Conservation (phyloP, 2,888 invertebrate species). For the Cheilosia scutellata region DNA sequence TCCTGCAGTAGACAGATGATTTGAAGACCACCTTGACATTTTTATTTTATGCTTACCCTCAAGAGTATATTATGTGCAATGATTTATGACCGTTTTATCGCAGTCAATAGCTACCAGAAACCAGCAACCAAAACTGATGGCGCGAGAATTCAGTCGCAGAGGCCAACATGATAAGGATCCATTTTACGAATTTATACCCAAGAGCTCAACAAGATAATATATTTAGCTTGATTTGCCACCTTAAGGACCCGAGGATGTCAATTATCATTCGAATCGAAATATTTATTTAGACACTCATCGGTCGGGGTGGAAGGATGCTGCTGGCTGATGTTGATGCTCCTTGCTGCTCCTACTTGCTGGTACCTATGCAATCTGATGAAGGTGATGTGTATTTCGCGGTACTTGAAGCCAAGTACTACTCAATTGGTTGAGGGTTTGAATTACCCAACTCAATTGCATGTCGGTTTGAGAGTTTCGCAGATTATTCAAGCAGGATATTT, state of each 20-base stretch:
- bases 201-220: slow-evolving; percentile 13
- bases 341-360: not conserved
- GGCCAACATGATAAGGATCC: slow-evolving; percentile 20
- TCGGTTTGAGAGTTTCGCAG: not conserved
- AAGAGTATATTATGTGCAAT: slow-evolving; percentile 10
- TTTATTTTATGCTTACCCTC: slow-evolving; percentile 8
- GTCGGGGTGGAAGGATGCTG: not conserved
- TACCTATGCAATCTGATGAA: slow-evolving; percentile 17
- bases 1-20: not conserved
- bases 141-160: not conserved
- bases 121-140: not conserved
- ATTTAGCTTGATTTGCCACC: slow-evolving; percentile 33
- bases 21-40: not conserved
- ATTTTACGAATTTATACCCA: slow-evolving; percentile 26
- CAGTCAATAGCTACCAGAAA: not conserved
- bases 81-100: slow-evolving; percentile 42
- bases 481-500: slow-evolving; percentile 30
- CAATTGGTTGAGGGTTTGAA: slow-evolving; percentile 27
- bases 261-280: slow-evolving; percentile 44
- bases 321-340: not conserved
- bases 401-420: slow-evolving; percentile 31
- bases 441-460: slow-evolving; percentile 41
- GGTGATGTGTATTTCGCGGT: slow-evolving; percentile 29
- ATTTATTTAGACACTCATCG: slow-evolving; percentile 33
- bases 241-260: slow-evolving; percentile 40